Conservation (phyloP, 64 coral and sea anemone species). For the Montipora capricornis region DNA sequence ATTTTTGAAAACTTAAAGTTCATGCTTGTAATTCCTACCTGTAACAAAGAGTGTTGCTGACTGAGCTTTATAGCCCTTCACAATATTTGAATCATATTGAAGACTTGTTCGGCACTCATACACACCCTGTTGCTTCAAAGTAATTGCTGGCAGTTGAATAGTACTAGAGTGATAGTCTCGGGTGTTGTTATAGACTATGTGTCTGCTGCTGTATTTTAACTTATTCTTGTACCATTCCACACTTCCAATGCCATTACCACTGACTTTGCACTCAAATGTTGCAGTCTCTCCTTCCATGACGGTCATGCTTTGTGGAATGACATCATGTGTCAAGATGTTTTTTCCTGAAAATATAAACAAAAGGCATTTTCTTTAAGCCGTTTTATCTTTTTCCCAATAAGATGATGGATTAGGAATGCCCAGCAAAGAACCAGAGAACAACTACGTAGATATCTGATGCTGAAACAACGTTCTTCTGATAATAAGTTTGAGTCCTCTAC, state of each 20-base stretch:
- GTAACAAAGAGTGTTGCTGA: conserved; percentile 23
- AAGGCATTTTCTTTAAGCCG: background rate
- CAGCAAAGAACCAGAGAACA: too few species aligned
- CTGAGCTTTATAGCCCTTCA: conserved; percentile 30
- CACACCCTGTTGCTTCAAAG: conserved; percentile 32
- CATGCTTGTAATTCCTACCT: background rate
- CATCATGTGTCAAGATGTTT: conserved; percentile 3
- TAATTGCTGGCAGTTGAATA: conserved; percentile 14
- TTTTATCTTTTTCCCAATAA: too few species aligned
- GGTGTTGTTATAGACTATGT: conserved; percentile 5
- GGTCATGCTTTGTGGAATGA: conserved; percentile 22
- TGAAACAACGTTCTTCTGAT: too few species aligned
- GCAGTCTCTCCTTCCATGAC: conserved; percentile 36
- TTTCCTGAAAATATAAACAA: background rate
- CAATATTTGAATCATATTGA: background rate
- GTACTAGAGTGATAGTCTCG: background rate
- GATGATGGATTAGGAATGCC: too few species aligned
- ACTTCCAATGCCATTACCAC: conserved; percentile 16
- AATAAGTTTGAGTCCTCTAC: too few species aligned
- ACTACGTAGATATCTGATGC: too few species aligned
- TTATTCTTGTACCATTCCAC: conserved; percentile 76
- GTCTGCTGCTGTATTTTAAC: conserved; percentile 12
- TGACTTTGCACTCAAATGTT: conserved; percentile 35
- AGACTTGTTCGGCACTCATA: conserved; percentile 57
- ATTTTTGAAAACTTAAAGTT: too few species aligned